Evolutionary conservation across 2,797 vertebrate genomes (phyloP).

Genomic region (Gephyroberyx darwinii): DNA sequence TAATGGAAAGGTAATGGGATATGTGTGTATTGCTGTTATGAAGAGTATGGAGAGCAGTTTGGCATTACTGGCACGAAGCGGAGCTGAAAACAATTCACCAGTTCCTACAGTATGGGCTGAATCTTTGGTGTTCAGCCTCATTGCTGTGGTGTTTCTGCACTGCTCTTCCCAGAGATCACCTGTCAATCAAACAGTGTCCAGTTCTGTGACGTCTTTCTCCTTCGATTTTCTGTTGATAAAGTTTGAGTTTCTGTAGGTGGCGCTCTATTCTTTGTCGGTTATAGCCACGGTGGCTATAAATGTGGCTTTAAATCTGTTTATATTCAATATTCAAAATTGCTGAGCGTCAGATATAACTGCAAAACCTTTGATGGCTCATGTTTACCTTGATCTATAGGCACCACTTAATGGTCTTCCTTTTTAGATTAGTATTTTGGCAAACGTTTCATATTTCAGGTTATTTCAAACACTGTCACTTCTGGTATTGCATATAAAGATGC

Average conservation of each 20-base stretch:
- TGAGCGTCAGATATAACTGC: not conserved
- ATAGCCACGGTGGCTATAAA: too few relatives aligned
- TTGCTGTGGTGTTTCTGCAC: too few relatives aligned
- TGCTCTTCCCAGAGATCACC: too few relatives aligned
- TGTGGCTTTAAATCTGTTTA: too few relatives aligned
- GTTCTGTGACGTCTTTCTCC: too few relatives aligned
- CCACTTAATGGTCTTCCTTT: not conserved
- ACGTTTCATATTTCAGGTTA: conserved; percentile 4
- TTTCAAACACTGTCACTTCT: conserved; percentile 4
- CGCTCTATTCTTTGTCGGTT: too few relatives aligned
- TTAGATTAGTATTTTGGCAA: conserved; percentile 1
- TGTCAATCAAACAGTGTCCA: too few relatives aligned
- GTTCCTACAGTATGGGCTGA: not conserved
- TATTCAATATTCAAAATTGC: not conserved
- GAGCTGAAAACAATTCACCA: not conserved
- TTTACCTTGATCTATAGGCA: not conserved
- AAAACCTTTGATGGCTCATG: not conserved
- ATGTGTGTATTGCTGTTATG: not conserved
- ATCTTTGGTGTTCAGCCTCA: too few relatives aligned
- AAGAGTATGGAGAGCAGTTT: too few relatives aligned
- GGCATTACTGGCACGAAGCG: not conserved
- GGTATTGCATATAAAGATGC: conserved; percentile 6
- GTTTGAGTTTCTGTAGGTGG: too few relatives aligned
- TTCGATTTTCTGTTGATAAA: too few relatives aligned
- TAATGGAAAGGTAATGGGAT: conserved; percentile 3